Conservation (phyloP, 2,113 vertebrate species). For the Agapornis roseicollis region DNA sequence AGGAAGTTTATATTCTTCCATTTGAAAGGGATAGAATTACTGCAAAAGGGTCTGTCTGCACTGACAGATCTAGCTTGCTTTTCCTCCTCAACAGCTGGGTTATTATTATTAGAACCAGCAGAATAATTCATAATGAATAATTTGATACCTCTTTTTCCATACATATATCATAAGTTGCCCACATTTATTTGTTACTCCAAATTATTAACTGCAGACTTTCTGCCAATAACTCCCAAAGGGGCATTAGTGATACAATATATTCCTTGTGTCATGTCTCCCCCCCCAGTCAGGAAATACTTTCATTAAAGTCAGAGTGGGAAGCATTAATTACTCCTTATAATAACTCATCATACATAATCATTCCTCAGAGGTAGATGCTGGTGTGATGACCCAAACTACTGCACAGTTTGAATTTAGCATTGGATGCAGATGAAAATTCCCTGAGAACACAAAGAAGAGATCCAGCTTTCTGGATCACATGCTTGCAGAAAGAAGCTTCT, state of each 20-base stretch:
- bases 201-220: constrained; percentile 44
- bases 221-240: constrained; percentile 46
- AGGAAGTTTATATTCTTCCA: constrained; percentile 51
- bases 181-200: constrained; percentile 51
- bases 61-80: constrained; percentile 13
- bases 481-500: background rate
- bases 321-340: constrained; percentile 50
- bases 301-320: constrained; percentile 11
- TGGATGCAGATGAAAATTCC: background rate
- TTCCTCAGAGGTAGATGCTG: constrained; percentile 14
- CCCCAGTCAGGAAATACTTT: constrained; percentile 30
- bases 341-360: constrained; percentile 47
- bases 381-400: constrained; percentile 14
- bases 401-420: background rate
- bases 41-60: constrained; percentile 28
- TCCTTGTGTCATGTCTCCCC: background rate
- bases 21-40: constrained; percentile 55
- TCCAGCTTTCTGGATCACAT: background rate
- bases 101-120: constrained; percentile 63
- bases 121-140: constrained; percentile 69
- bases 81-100: constrained; percentile 34
- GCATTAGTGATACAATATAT: constrained; percentile 8
- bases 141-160: constrained; percentile 52
- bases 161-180: constrained; percentile 39
- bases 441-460: background rate